Base-by-base conservation (phyloP, 2,113 vertebrate genomes). In the Heterotilapia buettikoferi region DNA sequence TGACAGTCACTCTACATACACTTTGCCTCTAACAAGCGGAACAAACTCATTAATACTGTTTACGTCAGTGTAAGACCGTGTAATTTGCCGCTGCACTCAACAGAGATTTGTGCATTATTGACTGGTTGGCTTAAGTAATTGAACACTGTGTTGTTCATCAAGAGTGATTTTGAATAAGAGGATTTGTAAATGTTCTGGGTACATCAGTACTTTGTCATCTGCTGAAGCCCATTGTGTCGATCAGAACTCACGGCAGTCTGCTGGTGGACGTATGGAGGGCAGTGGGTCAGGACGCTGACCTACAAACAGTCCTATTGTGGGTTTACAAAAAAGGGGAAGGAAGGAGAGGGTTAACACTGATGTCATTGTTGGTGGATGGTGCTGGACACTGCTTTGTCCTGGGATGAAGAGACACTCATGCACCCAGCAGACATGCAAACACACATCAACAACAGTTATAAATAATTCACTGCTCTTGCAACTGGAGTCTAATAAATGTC, bases 341-440 rank as follows among this genome's bases (percentile, higher is more conserved):
- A 84, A 82, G 73, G 56, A 85, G 79, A 88, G 93, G 89, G 92
- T 90, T 94, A 93, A 94, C 86, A 86, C 73, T 94, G 93, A 94
- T 89, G 89, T 90, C 89, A 95, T 86, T 92, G 89, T 93, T 86
- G 82, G 63, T 31, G 36, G 86, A 57, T 71, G 82, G 91, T 94
- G 93, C 90, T 85, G 88, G 89, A 87, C 91, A 84, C 87, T 43
- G 86, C 91, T 91, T 91, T 89, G 87, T 89, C 87, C 86, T 43
- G 6, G 45, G 16, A 82, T 21, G 21, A 53, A 82, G 24, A 89
- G 47, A 78, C 43, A 40, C 82, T 78, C 16, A 59, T 6, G 18
- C 29, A 47, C 61, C 63, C 10, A 84, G 68, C 83, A 9, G 61
- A 9, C 73, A 47, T 73, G 14, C 82, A 91, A 79, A 86, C 82